These are phyloP conservation scores for Harmothoe impar DNA, from an alignment of 2,888 invertebrate species.

Conservation along the genomic window DNA sequence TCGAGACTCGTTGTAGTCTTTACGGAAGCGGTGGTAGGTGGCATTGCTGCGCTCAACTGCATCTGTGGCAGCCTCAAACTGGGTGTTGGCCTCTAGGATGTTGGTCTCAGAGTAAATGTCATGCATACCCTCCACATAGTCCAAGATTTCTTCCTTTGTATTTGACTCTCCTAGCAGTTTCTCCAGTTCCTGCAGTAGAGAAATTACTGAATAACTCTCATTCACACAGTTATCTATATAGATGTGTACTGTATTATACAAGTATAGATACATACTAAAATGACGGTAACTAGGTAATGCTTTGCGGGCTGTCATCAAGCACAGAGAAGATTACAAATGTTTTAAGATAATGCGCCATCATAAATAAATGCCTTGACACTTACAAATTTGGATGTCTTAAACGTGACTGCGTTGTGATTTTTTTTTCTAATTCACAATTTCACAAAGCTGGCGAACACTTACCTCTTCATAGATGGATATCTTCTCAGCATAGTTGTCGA, in stretches of 20 bases:
- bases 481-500: constrained; percentile 42
- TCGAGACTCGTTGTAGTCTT: constrained; percentile 32
- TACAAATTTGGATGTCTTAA: too few species aligned
- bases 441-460: neutral
- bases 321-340: too few species aligned
- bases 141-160: neutral
- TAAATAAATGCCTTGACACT: too few species aligned
- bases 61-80: constrained; percentile 19
- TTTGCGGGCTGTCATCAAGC: too few species aligned
- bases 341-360: too few species aligned
- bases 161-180: neutral
- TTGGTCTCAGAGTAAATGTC: constrained; percentile 47
- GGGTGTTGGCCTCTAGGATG: constrained; percentile 13
- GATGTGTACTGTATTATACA: too few species aligned
- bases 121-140: constrained; percentile 36
- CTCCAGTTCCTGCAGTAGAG: neutral
- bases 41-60: constrained; percentile 42
- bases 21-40: constrained; percentile 39
- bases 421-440: too few species aligned
- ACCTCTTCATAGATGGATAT: constrained; percentile 38
- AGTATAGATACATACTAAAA: too few species aligned
- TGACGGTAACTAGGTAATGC: too few species aligned
- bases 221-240: too few species aligned
- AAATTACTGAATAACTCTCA: too few species aligned
- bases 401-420: too few species aligned